phyloP scores from a whole-genome alignment of 35 echinoderm and acorn worm genomes.

The Chiridota heheva region DNA sequence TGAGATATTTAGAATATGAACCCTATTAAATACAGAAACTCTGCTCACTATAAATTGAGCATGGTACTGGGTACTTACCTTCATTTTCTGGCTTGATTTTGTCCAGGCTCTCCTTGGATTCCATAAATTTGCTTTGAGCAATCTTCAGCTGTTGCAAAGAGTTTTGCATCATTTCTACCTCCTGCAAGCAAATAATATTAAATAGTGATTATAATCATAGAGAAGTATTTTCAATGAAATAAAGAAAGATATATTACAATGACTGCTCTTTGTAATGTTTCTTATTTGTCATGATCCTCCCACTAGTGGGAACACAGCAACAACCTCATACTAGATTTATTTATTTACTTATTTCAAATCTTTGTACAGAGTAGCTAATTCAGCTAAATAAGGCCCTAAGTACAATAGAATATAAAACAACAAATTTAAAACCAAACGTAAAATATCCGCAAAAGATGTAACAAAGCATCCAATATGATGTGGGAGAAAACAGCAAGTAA shows the following conservation, averaged over 20 bases:
- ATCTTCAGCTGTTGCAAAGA: slow-evolving; percentile 91
- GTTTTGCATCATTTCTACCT: slow-evolving; percentile 83
- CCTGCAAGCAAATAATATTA: slow-evolving; percentile 39
- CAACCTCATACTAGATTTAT: no score
- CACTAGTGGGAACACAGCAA: background rate
- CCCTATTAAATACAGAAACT: no score
- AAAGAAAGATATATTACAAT: background rate
- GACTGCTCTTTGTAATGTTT: background rate
- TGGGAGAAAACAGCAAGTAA: no score
- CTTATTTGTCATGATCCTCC: background rate
- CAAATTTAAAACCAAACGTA: no score
- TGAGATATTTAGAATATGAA: background rate
- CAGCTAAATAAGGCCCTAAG: no score
- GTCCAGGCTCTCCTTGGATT: slow-evolving; percentile 74
- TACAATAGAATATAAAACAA: no score
- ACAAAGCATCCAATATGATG: no score
- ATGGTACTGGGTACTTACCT: slow-evolving; percentile 37
- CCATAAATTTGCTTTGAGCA: slow-evolving; percentile 79
- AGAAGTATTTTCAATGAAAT: background rate
- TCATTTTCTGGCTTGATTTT: slow-evolving; percentile 83
- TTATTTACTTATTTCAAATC: no score
- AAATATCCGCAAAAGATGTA: no score
- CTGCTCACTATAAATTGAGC: background rate
- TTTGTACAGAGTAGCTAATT: no score
- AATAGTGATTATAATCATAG: background rate